Evolutionary conservation across 2,888 invertebrate genomes (phyloP).

Genomic region (Ophion ventricosus): DNA sequence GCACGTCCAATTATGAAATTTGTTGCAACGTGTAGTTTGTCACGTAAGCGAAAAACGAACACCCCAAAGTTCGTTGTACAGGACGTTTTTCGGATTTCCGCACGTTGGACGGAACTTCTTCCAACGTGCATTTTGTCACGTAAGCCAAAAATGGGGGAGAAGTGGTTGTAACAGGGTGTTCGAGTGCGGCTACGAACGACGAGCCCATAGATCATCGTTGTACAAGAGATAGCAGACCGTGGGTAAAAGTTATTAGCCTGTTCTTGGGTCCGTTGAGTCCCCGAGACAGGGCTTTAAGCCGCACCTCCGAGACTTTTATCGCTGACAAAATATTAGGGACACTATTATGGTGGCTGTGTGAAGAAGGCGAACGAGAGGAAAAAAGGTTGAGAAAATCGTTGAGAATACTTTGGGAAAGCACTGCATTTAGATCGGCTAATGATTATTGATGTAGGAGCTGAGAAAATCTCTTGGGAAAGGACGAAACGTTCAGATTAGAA

Average conservation of each 20-base stretch:
- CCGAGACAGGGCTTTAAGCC: neutral
- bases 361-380: neutral
- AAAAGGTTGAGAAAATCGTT: neutral
- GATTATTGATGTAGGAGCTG: neutral
- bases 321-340: neutral
- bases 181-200: neutral
- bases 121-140: neutral
- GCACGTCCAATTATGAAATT: neutral
- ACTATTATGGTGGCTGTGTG: neutral
- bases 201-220: neutral
- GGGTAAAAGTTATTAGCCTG: neutral
- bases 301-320: neutral
- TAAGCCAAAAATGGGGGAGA: neutral
- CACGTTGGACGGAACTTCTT: neutral
- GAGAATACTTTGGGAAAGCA: neutral
- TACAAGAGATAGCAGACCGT: neutral
- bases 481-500: neutral
- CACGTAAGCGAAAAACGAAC: neutral
- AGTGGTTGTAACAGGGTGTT: neutral
- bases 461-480: neutral
- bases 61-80: neutral
- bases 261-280: neutral
- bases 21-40: neutral
- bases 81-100: neutral
- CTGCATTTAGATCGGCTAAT: neutral